Evolutionary conservation across 2,113 vertebrate species (phyloP).

Genomic region (Tragelaphus strepsiceros): DNA sequence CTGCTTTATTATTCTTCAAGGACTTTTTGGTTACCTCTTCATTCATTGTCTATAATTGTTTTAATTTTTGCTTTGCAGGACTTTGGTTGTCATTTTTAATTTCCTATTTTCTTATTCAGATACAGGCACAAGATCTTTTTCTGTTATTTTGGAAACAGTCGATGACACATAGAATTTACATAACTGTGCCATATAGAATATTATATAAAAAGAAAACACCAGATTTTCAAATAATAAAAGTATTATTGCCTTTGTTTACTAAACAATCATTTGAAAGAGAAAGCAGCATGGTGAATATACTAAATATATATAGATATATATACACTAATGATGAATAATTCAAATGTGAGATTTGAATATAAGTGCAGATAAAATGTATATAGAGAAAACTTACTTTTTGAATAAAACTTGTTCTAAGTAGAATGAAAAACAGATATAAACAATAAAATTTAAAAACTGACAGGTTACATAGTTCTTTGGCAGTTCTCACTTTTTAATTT

Average conservation of each 20-base stretch:
- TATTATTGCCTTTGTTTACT: not conserved
- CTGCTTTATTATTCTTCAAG: not conserved
- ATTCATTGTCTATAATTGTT: not conserved
- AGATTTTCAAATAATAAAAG: not conserved
- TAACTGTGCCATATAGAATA: not conserved
- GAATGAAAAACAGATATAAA: not conserved
- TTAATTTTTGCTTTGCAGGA: not conserved
- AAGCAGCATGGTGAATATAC: not conserved
- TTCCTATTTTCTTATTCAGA: not conserved
- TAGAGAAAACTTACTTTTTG: not conserved
- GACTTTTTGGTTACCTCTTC: not conserved
- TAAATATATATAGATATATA: not conserved
- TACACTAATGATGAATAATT: not conserved
- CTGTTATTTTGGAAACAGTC: not conserved
- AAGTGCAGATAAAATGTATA: not conserved
- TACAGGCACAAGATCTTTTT: not conserved
- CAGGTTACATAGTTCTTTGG: not conserved
- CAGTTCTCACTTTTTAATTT: not conserved
- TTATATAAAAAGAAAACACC: not conserved
- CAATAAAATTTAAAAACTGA: not conserved
- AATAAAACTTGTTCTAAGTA: not conserved
- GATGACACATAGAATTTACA: not conserved
- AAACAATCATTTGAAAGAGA: not conserved
- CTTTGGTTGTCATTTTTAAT: not conserved
- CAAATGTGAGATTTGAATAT: not conserved